Evolutionary conservation across 2,888 invertebrate species (phyloP).

Genomic region (Lordiphosa andalusiaca): DNA sequence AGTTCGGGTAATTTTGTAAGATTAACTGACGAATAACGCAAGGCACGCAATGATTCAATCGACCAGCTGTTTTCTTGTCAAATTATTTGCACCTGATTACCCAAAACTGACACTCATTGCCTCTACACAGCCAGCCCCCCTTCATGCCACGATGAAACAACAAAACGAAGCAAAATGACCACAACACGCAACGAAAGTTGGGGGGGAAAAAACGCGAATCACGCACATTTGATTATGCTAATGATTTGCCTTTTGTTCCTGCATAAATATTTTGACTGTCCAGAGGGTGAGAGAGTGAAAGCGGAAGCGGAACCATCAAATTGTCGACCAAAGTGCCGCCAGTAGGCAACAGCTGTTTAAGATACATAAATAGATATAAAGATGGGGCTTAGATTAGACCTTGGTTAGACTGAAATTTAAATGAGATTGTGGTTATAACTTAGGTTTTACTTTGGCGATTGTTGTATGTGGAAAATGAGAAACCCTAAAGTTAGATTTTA

Average conservation of each 20-base stretch:
- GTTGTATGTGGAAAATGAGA: no score
- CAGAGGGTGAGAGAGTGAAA: conserved; percentile 20
- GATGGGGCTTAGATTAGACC: no score
- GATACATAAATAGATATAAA: no score
- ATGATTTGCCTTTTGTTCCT: conserved; percentile 49
- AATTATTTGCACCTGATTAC: conserved; percentile 69
- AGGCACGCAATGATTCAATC: conserved; percentile 44
- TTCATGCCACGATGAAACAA: conserved; percentile 8
- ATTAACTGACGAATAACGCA: conserved; percentile 24
- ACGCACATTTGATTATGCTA: conserved; percentile 72
- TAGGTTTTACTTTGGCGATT: no score
- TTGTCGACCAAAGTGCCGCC: conserved; percentile 20
- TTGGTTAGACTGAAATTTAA: no score
- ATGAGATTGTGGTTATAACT: no score
- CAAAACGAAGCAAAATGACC: conserved; percentile 51
- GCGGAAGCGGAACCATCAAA: conserved; percentile 39
- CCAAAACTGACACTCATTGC: conserved; percentile 22
- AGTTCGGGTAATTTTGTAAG: conserved; percentile 1
- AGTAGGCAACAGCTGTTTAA: conserved; percentile 3
- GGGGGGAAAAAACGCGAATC: conserved; percentile 34
- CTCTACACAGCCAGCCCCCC: not conserved
- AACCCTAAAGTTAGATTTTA: no score
- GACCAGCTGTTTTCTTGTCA: conserved; percentile 38
- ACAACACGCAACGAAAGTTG: conserved; percentile 45
- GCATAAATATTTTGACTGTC: conserved; percentile 53